Conservation (phyloP, 1,140 invertebrate genomes). For the Anoplophora glabripennis region DNA sequence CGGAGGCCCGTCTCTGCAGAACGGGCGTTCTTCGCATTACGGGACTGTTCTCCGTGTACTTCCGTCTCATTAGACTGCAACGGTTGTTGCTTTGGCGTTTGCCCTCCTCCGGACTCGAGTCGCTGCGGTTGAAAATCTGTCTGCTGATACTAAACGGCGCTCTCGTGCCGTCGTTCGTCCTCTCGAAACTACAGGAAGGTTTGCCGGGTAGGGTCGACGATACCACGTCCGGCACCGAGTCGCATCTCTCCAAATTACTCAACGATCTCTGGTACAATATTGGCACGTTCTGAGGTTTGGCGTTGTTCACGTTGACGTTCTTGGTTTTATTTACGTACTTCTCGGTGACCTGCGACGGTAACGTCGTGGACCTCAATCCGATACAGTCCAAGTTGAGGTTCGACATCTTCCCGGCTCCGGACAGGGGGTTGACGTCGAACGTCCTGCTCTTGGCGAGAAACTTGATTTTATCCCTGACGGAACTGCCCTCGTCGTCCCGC, state of each 20-base stretch:
- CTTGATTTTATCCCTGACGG: constrained; percentile 23
- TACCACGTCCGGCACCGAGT: constrained; percentile 32
- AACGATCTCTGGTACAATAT: background rate
- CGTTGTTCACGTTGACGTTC: constrained; percentile 6
- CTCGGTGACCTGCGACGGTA: constrained; percentile 37
- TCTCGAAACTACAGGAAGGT: constrained; percentile 18
- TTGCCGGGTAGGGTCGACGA: constrained; percentile 31
- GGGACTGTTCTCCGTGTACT: constrained; percentile 18
- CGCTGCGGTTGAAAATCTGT: constrained; percentile 1
- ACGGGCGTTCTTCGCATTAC: constrained; percentile 27
- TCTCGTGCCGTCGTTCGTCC: background rate
- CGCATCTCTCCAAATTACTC: constrained; percentile 9
- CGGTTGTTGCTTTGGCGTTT: constrained; percentile 5
- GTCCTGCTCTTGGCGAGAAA: constrained; percentile 24
- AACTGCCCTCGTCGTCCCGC: background rate
- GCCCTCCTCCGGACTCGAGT: background rate
- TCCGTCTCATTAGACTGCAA: constrained; percentile 15
- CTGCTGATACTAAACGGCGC: constrained; percentile 4
- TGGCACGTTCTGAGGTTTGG: background rate
- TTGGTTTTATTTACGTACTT: constrained; percentile 34
- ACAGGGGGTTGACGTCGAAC: constrained; percentile 21
- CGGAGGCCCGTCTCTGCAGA: constrained; percentile 17
- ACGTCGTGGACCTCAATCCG: constrained; percentile 14
- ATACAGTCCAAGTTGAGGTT: constrained; percentile 38
- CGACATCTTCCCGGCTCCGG: constrained; percentile 19